phyloP scores from a whole-genome alignment of 1,140 invertebrate species.

The Halictus rubicundus region DNA sequence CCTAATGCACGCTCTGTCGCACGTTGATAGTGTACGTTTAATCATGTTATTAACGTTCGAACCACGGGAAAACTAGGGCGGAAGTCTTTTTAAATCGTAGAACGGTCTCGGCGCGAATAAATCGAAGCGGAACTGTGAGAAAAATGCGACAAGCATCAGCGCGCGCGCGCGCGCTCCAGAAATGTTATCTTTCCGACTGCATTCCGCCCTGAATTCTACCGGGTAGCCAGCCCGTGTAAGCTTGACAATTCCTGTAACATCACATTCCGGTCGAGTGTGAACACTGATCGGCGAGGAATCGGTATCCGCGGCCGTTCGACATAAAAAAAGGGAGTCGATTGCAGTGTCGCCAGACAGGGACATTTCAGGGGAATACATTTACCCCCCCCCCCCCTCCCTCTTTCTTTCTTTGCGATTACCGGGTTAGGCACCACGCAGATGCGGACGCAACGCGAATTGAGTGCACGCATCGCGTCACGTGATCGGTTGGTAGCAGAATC shows the following conservation, averaged over 20 bases:
- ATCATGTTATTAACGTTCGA: background rate
- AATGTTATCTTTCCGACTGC: conserved; percentile 18
- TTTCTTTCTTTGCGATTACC: too few relatives aligned
- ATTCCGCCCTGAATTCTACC: conserved; percentile 38
- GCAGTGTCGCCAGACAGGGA: too few relatives aligned
- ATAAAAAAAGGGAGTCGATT: too few relatives aligned
- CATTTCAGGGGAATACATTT: too few relatives aligned
- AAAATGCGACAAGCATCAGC: background rate
- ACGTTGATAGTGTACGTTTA: background rate
- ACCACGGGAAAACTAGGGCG: background rate
- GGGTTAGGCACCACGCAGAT: too few relatives aligned
- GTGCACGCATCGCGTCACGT: too few relatives aligned
- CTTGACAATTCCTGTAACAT: conserved; percentile 33
- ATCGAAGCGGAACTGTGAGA: conserved; percentile 30
- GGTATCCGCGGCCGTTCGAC: background rate
- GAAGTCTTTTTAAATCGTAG: background rate
- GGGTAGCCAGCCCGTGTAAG: conserved; percentile 12
- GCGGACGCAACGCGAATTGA: too few relatives aligned
- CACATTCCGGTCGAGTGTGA: background rate
- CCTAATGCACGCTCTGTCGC: too few relatives aligned
- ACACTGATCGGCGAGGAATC: background rate
- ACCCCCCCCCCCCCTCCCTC: too few relatives aligned
- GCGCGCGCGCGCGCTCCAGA: background rate
- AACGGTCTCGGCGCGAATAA: background rate
- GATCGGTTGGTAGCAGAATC: too few relatives aligned